Percentiles rank a stretch among this genome's conserved stretches.
phyloP scores from a whole-genome alignment of 2,888 invertebrate species.

The Adelphocoris suturalis region DNA sequence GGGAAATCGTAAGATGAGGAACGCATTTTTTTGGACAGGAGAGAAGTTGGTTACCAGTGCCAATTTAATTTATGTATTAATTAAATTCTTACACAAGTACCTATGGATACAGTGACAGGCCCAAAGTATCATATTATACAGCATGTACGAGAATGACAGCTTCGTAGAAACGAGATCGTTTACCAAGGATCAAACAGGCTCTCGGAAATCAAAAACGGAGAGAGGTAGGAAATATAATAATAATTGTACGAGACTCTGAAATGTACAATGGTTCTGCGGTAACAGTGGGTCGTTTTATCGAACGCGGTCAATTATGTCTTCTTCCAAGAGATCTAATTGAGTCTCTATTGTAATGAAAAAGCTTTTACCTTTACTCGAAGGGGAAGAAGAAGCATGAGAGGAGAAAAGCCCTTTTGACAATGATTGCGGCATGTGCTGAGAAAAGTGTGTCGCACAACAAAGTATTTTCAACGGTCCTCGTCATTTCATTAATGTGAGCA shows the following conservation, averaged over 20 bases:
- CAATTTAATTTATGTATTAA: too few species aligned
- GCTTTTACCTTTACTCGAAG: background rate
- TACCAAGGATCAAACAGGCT: background rate
- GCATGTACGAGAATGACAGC: background rate
- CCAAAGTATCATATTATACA: too few species aligned
- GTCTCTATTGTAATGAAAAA: slow-evolving; percentile 27
- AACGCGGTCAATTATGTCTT: background rate
- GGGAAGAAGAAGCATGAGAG: background rate
- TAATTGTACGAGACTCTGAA: background rate
- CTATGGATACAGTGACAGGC: too few species aligned
- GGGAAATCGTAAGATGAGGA: too few species aligned
- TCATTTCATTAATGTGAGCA: slow-evolving; percentile 2
- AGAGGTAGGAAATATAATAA: background rate
- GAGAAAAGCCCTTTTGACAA: slow-evolving; percentile 3
- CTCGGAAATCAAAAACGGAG: background rate
- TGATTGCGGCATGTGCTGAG: background rate
- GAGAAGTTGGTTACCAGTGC: too few species aligned
- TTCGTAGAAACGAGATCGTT: background rate
- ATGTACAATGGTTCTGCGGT: background rate
- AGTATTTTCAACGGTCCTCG: background rate
- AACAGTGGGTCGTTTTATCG: background rate
- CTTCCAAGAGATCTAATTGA: slow-evolving; percentile 23
- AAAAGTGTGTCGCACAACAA: background rate
- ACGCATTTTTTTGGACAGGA: too few species aligned
- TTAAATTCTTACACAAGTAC: too few species aligned